Base-by-base conservation (phyloP, 1,140 invertebrate species). In the Fopius arisanus region DNA sequence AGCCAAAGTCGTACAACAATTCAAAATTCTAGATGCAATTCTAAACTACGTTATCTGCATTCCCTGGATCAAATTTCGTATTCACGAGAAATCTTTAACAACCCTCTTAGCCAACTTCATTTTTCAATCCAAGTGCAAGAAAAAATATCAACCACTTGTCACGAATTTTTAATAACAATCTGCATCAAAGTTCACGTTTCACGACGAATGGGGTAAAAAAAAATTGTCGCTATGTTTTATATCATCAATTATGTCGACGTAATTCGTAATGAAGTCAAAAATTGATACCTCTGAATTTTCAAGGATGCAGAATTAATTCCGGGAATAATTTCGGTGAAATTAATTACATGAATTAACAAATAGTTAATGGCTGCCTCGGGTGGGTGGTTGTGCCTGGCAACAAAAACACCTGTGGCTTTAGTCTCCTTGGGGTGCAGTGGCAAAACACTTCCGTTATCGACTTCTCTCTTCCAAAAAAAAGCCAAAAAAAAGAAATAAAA, bases 351-450 rank as follows among this genome's bases (percentile, higher is more conserved):
- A 43, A 43, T 43, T 43, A 48, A n/a, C 43, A 19, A 48, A 48
- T 16, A 4, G 5, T 19, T 19, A 3, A 43, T 19, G 14, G 5
- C 14, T n/a, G 14, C 43, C 16, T 48, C 16, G 16, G 5, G 43
- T 48, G 2, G 14, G 43, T 19, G n/a, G 16, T 48, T 19, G 43
- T 16, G 43, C 3, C 43, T 28, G 9, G 3, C 28, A 62, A 62
- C 28, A 62, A 62, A 62, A 62, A 62, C 54, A 62, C 54, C 54
- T 62, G 54, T 62, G 28, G 54, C 21, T 62, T 28, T 62, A 62
- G 21, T 28, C 26, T 62, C 21, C 26, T 62, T 62, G 12, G 7
- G 26, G 54, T 62, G 54, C 23, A 62, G 26, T 62, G 2, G 12
- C 21, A 1, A 62, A 62, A 28, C 3, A 62, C 21, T 62, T 62